A percentile compares a stretch with the other conserved stretches of the same genome.
Conservation (phyloP, 1,140 invertebrate species). For the Agraylea sexmaculata region DNA sequence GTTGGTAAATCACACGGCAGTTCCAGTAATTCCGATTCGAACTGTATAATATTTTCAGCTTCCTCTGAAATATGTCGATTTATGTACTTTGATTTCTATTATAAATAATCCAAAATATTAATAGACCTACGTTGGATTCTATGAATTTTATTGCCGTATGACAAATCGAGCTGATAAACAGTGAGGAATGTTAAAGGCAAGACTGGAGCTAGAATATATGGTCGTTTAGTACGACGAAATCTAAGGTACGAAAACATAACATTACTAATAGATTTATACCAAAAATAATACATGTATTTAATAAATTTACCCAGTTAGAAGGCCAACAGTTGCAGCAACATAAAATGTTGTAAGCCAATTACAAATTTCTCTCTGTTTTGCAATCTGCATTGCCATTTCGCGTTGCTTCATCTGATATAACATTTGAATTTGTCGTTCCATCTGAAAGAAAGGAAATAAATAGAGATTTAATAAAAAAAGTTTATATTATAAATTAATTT, state of each 20-base stretch:
- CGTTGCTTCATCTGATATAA: slow-evolving; percentile 66
- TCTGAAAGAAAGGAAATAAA: slow-evolving; percentile 28
- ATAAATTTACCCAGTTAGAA: slow-evolving; percentile 45
- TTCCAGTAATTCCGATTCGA: slow-evolving; percentile 52
- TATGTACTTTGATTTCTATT: too few relatives aligned
- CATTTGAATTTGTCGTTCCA: slow-evolving; percentile 66
- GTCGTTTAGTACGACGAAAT: slow-evolving; percentile 47
- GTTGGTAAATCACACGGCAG: slow-evolving; percentile 59
- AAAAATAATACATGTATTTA: slow-evolving; percentile 5
- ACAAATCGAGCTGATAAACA: slow-evolving; percentile 62
- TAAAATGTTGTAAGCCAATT: slow-evolving; percentile 63
- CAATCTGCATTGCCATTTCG: slow-evolving; percentile 58
- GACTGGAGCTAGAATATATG: slow-evolving; percentile 47
- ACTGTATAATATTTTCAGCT: slow-evolving; percentile 67
- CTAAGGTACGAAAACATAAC: slow-evolving; percentile 28
- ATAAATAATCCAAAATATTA: slow-evolving; percentile 7
- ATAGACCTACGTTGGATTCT: slow-evolving; percentile 54
- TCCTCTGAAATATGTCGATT: slow-evolving; percentile 59
- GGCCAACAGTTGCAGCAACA: slow-evolving; percentile 40
- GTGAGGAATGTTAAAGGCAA: slow-evolving; percentile 58
- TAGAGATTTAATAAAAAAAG: slow-evolving; percentile 1
- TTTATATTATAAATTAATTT: neutral
- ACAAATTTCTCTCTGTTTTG: slow-evolving; percentile 56
- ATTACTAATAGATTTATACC: neutral
- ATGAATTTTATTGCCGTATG: slow-evolving; percentile 64